Evolutionary conservation across 1,140 invertebrate species (phyloP).

Genomic region (Drosophila mauritiana): DNA sequence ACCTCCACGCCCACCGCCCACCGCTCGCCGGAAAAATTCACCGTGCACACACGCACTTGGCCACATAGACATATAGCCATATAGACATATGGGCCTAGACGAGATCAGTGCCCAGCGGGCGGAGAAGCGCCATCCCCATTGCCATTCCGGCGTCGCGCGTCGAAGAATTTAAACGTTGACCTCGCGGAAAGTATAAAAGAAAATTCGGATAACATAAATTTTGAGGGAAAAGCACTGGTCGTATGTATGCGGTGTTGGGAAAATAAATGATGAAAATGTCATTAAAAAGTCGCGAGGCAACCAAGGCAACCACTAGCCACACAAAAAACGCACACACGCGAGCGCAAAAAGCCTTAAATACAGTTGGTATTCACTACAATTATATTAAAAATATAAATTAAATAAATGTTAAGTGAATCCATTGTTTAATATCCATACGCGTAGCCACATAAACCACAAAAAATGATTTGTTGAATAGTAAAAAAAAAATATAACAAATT

Average conservation of each 20-base stretch:
- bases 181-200: constrained; percentile 58
- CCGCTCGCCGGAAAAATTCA: constrained; percentile 49
- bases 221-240: constrained; percentile 41
- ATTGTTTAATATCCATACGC: no score
- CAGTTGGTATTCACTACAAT: not conserved
- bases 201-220: constrained; percentile 68
- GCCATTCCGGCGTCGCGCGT: constrained; percentile 48
- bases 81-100: constrained; percentile 12
- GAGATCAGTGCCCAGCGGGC: constrained; percentile 50
- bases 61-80: constrained; percentile 8
- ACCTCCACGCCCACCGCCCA: constrained; percentile 36
- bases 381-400: no score
- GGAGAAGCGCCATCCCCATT: constrained; percentile 43
- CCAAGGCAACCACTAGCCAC: constrained; percentile 50
- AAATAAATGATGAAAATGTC: constrained; percentile 75
- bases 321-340: constrained; percentile 22
- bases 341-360: constrained; percentile 7
- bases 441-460: no score
- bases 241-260: constrained; percentile 56
- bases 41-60: constrained; percentile 17
- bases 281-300: constrained; percentile 45
- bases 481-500: no score
- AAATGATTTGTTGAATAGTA: no score
- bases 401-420: no score
- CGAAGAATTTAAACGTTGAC: constrained; percentile 74